Conservation (phyloP, 2,113 vertebrate species). For the Apaloderma vittatum region DNA sequence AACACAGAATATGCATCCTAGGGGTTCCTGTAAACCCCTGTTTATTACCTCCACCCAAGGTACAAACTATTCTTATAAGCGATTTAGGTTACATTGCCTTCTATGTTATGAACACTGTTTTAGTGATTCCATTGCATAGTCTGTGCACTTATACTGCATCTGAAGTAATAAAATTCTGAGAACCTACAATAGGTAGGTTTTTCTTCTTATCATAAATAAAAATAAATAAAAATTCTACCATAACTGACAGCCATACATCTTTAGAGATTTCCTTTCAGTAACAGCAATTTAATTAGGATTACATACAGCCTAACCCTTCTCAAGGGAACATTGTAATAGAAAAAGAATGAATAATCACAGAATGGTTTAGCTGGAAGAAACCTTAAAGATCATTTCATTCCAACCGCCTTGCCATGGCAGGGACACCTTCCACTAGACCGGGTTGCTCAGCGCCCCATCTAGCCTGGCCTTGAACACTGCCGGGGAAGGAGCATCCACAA, state of each 20-base stretch:
- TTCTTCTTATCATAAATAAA: neutral
- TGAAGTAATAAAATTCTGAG: neutral
- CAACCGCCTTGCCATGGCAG: too few species aligned
- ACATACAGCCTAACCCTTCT: neutral
- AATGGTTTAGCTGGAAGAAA: too few species aligned
- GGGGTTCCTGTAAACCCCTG: neutral
- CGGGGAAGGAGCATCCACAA: too few species aligned
- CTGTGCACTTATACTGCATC: neutral
- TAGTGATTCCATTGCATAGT: neutral
- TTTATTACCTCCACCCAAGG: neutral
- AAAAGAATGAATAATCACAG: neutral
- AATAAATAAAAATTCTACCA: slow-evolving; percentile 2
- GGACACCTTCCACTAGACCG: too few species aligned
- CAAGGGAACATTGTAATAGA: neutral
- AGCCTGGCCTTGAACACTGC: too few species aligned
- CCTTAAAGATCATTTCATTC: too few species aligned
- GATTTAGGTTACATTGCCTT: neutral
- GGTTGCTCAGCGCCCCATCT: too few species aligned
- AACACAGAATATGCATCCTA: neutral
- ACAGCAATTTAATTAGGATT: slow-evolving; percentile 42
- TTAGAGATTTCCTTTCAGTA: slow-evolving; percentile 3
- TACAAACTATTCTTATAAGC: neutral
- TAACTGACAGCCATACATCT: neutral
- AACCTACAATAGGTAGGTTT: neutral
- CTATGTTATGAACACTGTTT: neutral